Conservation (phyloP, 2,888 invertebrate species). For the Busseola fusca region DNA sequence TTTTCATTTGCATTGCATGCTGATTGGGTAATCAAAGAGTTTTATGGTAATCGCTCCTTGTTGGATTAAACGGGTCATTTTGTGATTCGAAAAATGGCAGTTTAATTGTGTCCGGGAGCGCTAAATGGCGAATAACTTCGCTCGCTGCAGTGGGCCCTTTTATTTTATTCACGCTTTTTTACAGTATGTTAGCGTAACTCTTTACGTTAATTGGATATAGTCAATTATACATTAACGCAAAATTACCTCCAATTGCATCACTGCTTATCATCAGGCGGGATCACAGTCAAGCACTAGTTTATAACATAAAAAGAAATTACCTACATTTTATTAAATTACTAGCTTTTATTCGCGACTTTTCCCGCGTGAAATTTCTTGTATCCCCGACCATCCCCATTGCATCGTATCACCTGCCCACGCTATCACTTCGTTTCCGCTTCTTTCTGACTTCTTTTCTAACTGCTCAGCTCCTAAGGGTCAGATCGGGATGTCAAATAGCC, state of each 20-base stretch:
- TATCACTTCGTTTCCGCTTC: no score
- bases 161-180: conserved; percentile 32
- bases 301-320: background rate
- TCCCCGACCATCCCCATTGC: no score
- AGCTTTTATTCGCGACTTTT: no score
- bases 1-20: conserved; percentile 51
- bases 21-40: conserved; percentile 59
- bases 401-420: no score
- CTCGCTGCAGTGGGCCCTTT: conserved; percentile 27
- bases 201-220: background rate
- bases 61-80: conserved; percentile 52
- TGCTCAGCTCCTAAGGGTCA: no score
- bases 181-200: background rate
- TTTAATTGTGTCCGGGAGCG: conserved; percentile 48
- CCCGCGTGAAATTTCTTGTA: no score
- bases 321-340: background rate
- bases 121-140: conserved; percentile 42
- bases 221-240: background rate
- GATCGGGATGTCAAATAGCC: no score
- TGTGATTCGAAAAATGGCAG: conserved; percentile 49
- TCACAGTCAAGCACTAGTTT: no score
- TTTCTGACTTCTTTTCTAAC: no score
- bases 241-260: background rate
- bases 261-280: no score
- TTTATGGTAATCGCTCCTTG: conserved; percentile 56